Evolutionary conservation across 2,888 invertebrate genomes (phyloP), one percentile per base, ranked within the genome.

Genomic region (Anthrax anthrax): DNA sequence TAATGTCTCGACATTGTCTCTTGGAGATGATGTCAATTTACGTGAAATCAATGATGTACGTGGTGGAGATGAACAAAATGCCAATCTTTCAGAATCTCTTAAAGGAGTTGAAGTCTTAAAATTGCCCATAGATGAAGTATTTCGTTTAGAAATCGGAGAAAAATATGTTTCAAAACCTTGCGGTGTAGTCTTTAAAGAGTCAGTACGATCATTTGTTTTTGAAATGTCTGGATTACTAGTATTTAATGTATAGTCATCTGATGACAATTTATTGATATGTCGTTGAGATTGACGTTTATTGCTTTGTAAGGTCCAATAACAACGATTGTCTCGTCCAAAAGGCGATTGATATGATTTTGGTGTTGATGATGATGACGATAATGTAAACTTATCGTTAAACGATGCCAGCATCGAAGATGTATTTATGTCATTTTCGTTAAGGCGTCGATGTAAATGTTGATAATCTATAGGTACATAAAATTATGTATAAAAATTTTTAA

Each of bases 351-450:
- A 46, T 47, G 27, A 12, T 32, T 10, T 52, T 46, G 61, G 59
- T 45, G 59, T 58, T 43, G 62, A 60, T 18, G 62, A 59, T 46
- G 62, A 60, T 29, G 65, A 59, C 37, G 61, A 61, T 40, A 64
- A 63, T 40, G 62, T 60, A 3, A 65, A 65, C 52, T 65, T 66
- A 16, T 58, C 55, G 39, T 61, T 61, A 3, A 65, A 63, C 42
- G 63, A 62, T 42, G 63, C 29, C 29, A 32, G 62, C 58, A 64
- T 57, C 54, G 62, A 59, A 18, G 51, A 46, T 41, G 52, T 47
- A 39, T 51, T 47, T 36, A 47, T 47, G 8, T 32, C 29, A 32
- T 32, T 32, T 32, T 12, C 12, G 2, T 12, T 12, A 32, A 12
- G 29, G 12, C 29, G 29, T 12, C 13, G 29, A 32, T 12, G 29